These are phyloP conservation scores for Pyxicephalus adspersus DNA, from an alignment of 2,113 vertebrate genomes.

Conservation along the genomic window DNA sequence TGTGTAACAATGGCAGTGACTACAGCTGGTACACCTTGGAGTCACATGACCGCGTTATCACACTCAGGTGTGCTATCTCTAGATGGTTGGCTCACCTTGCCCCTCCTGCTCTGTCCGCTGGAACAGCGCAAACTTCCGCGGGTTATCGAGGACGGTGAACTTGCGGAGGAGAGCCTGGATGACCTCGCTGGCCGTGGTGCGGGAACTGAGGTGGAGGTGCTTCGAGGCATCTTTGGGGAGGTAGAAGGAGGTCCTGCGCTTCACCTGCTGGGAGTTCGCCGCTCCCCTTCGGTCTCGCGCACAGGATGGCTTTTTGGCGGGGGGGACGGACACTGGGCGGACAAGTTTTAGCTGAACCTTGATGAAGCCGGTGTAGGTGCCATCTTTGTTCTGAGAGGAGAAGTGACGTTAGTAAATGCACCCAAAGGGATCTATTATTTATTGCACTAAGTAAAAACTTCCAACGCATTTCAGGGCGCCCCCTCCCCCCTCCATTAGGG, in stretches of 20 bases:
- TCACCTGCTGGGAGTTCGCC: conserved; percentile 67
- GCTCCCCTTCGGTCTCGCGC: conserved; percentile 65
- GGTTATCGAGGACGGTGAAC: conserved; percentile 93
- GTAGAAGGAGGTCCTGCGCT: conserved; percentile 92
- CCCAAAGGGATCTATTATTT: too few relatives aligned
- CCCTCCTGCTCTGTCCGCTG: conserved; percentile 85
- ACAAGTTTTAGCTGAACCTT: conserved; percentile 92
- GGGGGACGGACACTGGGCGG: conserved; percentile 87
- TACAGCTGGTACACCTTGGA: too few relatives aligned
- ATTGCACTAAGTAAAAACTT: too few relatives aligned
- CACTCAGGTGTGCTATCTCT: too few relatives aligned
- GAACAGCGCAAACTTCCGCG: conserved; percentile 93
- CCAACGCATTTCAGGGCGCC: too few relatives aligned
- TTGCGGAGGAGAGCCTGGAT: conserved; percentile 93
- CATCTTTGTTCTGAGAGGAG: conserved; percentile 84
- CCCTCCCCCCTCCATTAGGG: accelerated
- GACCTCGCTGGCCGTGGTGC: conserved; percentile 86
- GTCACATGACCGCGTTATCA: too few relatives aligned
- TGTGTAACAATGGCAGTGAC: too few relatives aligned
- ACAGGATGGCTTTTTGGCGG: conserved; percentile 72
- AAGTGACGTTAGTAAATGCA: too few relatives aligned
- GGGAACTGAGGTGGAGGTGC: conserved; percentile 90
- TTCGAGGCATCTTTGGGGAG: conserved; percentile 91
- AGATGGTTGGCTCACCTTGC: conserved; percentile 83
- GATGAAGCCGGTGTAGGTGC: conserved; percentile 95